Evolutionary conservation across 2,113 vertebrate species (phyloP), one percentile per base, ranked within the genome.

Genomic region (Pterocles orientalis): DNA sequence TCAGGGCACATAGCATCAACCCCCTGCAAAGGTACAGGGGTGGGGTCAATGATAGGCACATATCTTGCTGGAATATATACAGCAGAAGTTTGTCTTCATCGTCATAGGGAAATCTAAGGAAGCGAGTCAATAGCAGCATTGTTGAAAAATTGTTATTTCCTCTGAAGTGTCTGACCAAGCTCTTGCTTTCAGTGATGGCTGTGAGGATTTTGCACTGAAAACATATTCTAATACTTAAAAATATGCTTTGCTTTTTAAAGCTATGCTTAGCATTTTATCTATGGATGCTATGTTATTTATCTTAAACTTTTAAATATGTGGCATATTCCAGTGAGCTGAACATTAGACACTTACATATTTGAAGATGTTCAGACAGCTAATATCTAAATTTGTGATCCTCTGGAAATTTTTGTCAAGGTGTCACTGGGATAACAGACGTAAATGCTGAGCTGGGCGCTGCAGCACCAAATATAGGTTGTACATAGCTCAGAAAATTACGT

Each of bases 61-160:
- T 13, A 51, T 28, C 18, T 87, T 56, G 20, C 26, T 56, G 54
- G 10, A 84, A 41, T 29, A 26, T 12, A 15, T 13, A 29, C 10
- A 26, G 10, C 26, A 13, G 26, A 34, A 3, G 8, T 69, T 81
- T 81, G 6, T 29, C 43, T 81, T 77, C 26, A 23, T 36, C 39
- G 23, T 80, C 69, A 18, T 4, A 6, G 26, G 19, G 26, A 78
- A 82, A 91, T 16, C 19, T 54, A 50, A 53, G 33, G 6, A 87
- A 76, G 24, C 0, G 0, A 13, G 45, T 73, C 45, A 50, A 20
- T 43, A 54, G 6, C 18, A 56, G 3, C 1, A 2, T 29, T 56
- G 21, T 11, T 73, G 17, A 66, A 34, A 77, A 90, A 33, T 10
- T 68, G 9, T 58, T 48, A 34, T 72, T 88, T 14, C 28, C 11